Evolutionary conservation across 2,797 vertebrate genomes (phyloP).

Genomic region (Tokudaia tokunoshimensis): DNA sequence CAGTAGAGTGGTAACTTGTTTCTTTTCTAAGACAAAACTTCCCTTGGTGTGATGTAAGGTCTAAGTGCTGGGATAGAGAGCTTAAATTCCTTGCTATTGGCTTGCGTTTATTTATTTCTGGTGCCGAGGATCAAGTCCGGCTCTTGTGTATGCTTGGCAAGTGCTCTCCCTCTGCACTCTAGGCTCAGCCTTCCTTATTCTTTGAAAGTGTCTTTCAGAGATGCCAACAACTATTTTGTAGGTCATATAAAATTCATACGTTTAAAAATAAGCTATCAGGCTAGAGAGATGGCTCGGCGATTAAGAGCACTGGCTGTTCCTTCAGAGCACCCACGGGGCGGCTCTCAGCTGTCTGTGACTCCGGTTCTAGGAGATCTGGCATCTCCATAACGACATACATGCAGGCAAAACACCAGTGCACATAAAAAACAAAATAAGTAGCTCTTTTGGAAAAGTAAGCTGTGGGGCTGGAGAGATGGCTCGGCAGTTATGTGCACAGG

Average conservation of each 20-base stretch:
- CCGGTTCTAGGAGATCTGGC: neutral
- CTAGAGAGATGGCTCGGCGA: neutral
- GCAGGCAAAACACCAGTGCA: neutral
- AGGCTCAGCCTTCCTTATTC: neutral
- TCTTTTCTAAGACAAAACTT: neutral
- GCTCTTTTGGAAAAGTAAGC: neutral
- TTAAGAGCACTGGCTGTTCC: neutral
- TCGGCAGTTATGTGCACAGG: neutral
- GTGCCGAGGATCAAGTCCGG: neutral
- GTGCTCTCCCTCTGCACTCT: neutral
- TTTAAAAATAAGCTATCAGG: neutral
- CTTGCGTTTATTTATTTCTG: neutral
- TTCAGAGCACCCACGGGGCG: neutral
- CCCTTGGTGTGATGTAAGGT: neutral
- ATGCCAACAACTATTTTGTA: constrained; percentile 31
- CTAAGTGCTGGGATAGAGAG: neutral
- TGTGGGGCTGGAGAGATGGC: neutral
- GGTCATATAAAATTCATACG: constrained; percentile 60
- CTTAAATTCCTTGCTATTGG: neutral
- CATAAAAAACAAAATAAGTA: neutral
- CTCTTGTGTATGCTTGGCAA: too few species aligned
- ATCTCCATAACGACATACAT: neutral
- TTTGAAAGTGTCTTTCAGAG: constrained; percentile 15
- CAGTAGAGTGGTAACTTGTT: neutral
- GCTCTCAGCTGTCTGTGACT: neutral